Percentiles rank a stretch among this genome's conserved stretches.
phyloP scores from a whole-genome alignment of 2,888 invertebrate species.

The Malthinus flaveolus region DNA sequence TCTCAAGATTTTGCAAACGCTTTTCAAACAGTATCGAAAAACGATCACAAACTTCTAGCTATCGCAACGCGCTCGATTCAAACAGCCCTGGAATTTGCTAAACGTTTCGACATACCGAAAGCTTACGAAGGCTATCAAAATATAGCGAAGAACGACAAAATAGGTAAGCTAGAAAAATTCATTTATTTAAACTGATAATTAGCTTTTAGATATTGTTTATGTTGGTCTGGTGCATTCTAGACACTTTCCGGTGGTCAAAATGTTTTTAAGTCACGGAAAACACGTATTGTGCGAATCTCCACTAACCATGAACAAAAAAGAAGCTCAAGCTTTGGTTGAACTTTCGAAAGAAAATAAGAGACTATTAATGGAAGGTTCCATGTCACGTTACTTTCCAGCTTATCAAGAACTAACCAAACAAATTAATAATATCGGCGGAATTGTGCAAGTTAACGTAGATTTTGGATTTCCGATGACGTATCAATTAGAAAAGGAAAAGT shows the following conservation, averaged over 20 bases:
- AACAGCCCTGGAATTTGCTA: conserved; percentile 77
- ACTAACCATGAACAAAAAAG: conserved; percentile 76
- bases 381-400: conserved; percentile 83
- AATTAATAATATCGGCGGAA: conserved; percentile 73
- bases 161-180: conserved; percentile 62
- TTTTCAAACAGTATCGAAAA: conserved; percentile 62
- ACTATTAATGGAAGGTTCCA: conserved; percentile 88
- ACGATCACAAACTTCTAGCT: conserved; percentile 73
- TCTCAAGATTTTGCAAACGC: conserved; percentile 82
- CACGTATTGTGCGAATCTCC: conserved; percentile 92
- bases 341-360: conserved; percentile 71
- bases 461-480: conserved; percentile 67
- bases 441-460: conserved; percentile 66
- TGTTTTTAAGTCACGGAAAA: conserved; percentile 81
- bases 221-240: conserved; percentile 76
- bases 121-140: conserved; percentile 77
- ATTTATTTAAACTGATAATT: background rate
- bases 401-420: conserved; percentile 71
- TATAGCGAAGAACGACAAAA: conserved; percentile 70
- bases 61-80: conserved; percentile 76
- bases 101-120: conserved; percentile 69
- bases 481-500: conserved; percentile 66
- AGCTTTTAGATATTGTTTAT: conserved; percentile 78
- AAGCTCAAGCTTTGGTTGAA: conserved; percentile 69
- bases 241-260: conserved; percentile 70